These are phyloP conservation scores for Hemichromis elongatus DNA, from an alignment of 2,113 vertebrate species.

Conservation along the genomic window DNA sequence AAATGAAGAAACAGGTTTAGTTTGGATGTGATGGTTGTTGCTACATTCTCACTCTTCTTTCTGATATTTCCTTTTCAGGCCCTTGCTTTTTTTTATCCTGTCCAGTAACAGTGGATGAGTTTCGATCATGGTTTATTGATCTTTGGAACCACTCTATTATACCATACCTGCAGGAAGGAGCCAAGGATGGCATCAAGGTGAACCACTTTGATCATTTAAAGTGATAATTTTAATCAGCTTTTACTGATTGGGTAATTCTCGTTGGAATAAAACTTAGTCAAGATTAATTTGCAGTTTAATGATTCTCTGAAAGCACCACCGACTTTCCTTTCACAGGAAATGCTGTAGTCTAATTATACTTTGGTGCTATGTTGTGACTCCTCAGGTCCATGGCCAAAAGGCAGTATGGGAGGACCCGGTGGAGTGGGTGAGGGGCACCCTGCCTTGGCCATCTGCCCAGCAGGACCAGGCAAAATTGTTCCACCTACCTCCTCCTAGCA, in stretches of 20 bases:
- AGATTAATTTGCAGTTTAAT: background rate
- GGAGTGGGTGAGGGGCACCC: conserved; percentile 95
- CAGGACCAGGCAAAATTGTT: conserved; percentile 96
- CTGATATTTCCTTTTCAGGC: conserved; percentile 65
- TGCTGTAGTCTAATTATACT: background rate
- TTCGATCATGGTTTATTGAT: conserved; percentile 97
- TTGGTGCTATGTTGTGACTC: background rate
- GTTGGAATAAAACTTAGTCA: background rate
- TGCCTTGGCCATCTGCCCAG: conserved; percentile 94
- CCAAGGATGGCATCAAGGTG: conserved; percentile 96
- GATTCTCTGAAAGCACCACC: background rate
- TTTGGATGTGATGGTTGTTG: background rate
- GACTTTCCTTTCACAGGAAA: background rate
- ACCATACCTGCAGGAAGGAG: conserved; percentile 95
- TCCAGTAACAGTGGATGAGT: conserved; percentile 93
- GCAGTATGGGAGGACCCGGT: conserved; percentile 97
- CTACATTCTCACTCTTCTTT: background rate
- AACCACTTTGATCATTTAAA: background rate
- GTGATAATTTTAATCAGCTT: background rate
- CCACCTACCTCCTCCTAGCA: conserved; percentile 89
- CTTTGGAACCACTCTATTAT: conserved; percentile 99
- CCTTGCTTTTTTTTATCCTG: conserved; percentile 98
- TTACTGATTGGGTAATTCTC: background rate
- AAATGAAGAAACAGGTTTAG: background rate
- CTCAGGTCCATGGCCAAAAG: conserved; percentile 92